Evolutionary conservation across 2,797 vertebrate species (phyloP).

Genomic region (Enteromius viviparus): DNA sequence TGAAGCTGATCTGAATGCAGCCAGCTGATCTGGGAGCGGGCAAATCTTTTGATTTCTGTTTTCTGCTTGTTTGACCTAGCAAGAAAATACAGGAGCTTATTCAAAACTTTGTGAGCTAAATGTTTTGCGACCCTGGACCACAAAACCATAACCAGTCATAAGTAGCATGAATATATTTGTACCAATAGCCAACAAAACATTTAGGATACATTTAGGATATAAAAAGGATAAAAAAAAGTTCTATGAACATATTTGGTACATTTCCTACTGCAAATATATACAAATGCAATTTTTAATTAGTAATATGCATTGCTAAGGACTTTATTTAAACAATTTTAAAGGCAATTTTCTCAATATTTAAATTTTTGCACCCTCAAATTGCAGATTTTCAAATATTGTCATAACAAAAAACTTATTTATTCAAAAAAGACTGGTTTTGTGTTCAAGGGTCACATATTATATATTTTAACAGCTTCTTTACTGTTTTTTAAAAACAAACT

Average conservation of each 20-base stretch:
- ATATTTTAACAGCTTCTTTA: background rate
- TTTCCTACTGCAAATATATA: background rate
- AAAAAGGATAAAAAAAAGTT: background rate
- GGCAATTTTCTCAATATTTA: too few species aligned
- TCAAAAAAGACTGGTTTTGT: too few species aligned
- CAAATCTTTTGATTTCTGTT: constrained; percentile 67
- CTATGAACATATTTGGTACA: background rate
- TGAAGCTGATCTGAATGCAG: constrained; percentile 86
- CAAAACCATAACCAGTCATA: background rate
- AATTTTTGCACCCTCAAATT: too few species aligned
- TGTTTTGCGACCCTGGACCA: background rate
- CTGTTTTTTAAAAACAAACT: background rate
- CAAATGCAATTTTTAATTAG: background rate
- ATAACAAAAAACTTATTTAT: too few species aligned
- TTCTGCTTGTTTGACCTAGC: constrained; percentile 47
- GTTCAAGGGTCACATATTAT: too few species aligned
- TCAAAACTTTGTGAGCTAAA: background rate
- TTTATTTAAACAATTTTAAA: too few species aligned
- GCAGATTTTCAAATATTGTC: background rate
- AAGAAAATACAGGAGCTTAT: background rate
- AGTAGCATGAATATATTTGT: background rate
- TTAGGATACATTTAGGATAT: background rate
- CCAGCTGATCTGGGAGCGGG: constrained; percentile 80
- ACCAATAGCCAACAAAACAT: background rate
- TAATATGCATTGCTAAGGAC: background rate